phyloP scores from a whole-genome alignment of 2,888 invertebrate genomes.

The Erannis defoliaria region DNA sequence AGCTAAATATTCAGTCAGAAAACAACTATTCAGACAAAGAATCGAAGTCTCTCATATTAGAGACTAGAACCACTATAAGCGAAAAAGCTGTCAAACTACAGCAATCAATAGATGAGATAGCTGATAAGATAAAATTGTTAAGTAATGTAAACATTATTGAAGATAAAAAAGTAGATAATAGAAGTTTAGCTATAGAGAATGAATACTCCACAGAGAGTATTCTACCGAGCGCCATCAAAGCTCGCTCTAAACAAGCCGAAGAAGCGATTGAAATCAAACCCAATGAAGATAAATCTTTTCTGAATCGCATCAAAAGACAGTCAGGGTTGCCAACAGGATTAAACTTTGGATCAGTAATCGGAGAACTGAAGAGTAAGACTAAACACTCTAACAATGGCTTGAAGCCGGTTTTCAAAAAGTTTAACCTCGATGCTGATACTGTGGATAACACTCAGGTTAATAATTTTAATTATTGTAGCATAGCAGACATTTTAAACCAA shows the following conservation, averaged over 20 bases:
- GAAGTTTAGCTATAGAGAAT: slow-evolving; percentile 27
- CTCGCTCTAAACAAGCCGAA: slow-evolving; percentile 33
- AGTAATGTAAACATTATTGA: slow-evolving; percentile 47
- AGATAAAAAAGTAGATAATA: slow-evolving; percentile 38
- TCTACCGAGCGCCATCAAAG: slow-evolving; percentile 37
- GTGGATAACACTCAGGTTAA: slow-evolving; percentile 73
- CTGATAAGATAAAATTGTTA: slow-evolving; percentile 62
- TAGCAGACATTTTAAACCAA: background rate
- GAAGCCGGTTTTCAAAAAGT: slow-evolving; percentile 81
- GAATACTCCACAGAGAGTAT: slow-evolving; percentile 20
- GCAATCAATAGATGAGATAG: slow-evolving; percentile 63
- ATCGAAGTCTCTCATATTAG: slow-evolving; percentile 47
- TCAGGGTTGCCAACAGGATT: slow-evolving; percentile 70
- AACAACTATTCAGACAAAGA: slow-evolving; percentile 46
- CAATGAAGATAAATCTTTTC: slow-evolving; percentile 60
- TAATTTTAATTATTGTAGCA: slow-evolving; percentile 25
- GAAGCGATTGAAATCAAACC: slow-evolving; percentile 32
- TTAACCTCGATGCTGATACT: slow-evolving; percentile 66
- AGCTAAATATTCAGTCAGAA: slow-evolving; percentile 36
- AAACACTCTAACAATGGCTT: slow-evolving; percentile 69
- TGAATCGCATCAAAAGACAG: slow-evolving; percentile 72
- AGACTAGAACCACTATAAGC: slow-evolving; percentile 52
- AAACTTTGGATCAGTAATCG: slow-evolving; percentile 80
- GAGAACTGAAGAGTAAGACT: slow-evolving; percentile 78
- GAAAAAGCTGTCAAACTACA: slow-evolving; percentile 61